Conservation (phyloP, 2,888 invertebrate species). For the Ctenicera cuprea region DNA sequence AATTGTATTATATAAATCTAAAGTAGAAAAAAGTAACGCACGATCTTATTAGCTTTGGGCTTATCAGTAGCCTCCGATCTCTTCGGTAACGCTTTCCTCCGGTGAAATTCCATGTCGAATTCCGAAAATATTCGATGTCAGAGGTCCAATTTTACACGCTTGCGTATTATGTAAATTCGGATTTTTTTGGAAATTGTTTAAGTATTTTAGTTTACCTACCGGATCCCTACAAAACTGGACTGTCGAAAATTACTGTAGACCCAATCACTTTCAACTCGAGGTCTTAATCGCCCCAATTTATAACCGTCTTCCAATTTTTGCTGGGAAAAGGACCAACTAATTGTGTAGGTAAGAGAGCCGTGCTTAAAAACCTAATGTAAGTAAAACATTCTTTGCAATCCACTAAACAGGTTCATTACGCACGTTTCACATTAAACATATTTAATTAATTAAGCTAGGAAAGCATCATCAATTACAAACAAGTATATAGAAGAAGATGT, state of each 20-base stretch:
- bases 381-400: conserved; percentile 27
- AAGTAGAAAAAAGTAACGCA: conserved; percentile 22
- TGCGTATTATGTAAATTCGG: conserved; percentile 18
- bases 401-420: conserved; percentile 45
- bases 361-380: conserved; percentile 15
- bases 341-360: conserved; percentile 27
- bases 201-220: conserved; percentile 28
- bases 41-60: conserved; percentile 18
- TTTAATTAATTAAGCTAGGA: conserved; percentile 49
- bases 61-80: conserved; percentile 13
- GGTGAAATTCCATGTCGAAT: conserved; percentile 1
- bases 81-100: background rate
- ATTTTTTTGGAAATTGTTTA: conserved; percentile 3
- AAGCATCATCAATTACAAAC: conserved; percentile 39
- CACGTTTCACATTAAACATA: conserved; percentile 40
- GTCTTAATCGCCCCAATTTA: conserved; percentile 44
- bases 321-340: conserved; percentile 32
- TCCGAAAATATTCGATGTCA: conserved; percentile 4
- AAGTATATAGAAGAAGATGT: conserved; percentile 30
- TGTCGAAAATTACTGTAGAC: conserved; percentile 43
- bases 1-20: conserved; percentile 37
- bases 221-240: conserved; percentile 28
- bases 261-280: conserved; percentile 40
- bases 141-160: background rate
- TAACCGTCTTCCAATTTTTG: conserved; percentile 40